A percentile compares a stretch with the other conserved stretches of the same genome.
Evolutionary conservation across 1,140 invertebrate species (phyloP).

Genomic region (Antheraea mylitta): DNA sequence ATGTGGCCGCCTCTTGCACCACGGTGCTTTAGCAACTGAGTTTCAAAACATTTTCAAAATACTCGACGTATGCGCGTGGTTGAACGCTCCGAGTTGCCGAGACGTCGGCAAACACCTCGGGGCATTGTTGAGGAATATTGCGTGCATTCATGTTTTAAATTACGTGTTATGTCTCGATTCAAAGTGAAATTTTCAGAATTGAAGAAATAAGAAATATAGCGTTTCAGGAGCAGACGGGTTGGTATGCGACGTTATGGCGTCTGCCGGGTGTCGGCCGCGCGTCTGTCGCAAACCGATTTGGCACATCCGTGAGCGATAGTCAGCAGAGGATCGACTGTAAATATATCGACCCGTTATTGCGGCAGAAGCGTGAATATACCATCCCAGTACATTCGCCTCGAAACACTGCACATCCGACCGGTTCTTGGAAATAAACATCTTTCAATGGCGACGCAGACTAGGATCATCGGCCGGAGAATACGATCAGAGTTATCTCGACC

Average conservation of each 20-base stretch:
- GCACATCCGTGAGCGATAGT: slow-evolving; percentile 68
- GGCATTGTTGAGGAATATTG: slow-evolving; percentile 28
- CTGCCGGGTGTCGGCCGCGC: slow-evolving; percentile 53
- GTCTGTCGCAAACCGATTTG: slow-evolving; percentile 70
- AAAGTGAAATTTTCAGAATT: slow-evolving; percentile 27
- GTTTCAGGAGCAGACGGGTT: slow-evolving; percentile 55
- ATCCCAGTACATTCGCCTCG: slow-evolving; percentile 34
- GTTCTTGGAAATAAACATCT: slow-evolving; percentile 23
- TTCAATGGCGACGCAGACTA: slow-evolving; percentile 13
- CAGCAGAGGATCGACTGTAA: slow-evolving; percentile 48
- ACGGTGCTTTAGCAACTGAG: slow-evolving; percentile 63
- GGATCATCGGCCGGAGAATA: slow-evolving; percentile 16
- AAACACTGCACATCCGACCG: slow-evolving; percentile 24
- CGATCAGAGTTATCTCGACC: slow-evolving; percentile 6
- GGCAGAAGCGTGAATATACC: slow-evolving; percentile 40
- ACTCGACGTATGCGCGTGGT: slow-evolving; percentile 47
- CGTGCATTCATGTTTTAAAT: slow-evolving; percentile 1
- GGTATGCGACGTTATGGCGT: slow-evolving; percentile 68
- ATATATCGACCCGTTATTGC: slow-evolving; percentile 59
- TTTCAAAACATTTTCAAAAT: slow-evolving; percentile 74
- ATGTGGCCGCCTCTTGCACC: slow-evolving; percentile 64
- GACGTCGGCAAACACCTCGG: slow-evolving; percentile 24
- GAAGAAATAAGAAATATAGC: slow-evolving; percentile 44
- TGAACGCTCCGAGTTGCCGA: slow-evolving; percentile 24
- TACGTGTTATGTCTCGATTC: neutral